These are phyloP conservation scores for Leistus spinibarbis DNA, from an alignment of 2,888 invertebrate genomes.

Conservation along the genomic window DNA sequence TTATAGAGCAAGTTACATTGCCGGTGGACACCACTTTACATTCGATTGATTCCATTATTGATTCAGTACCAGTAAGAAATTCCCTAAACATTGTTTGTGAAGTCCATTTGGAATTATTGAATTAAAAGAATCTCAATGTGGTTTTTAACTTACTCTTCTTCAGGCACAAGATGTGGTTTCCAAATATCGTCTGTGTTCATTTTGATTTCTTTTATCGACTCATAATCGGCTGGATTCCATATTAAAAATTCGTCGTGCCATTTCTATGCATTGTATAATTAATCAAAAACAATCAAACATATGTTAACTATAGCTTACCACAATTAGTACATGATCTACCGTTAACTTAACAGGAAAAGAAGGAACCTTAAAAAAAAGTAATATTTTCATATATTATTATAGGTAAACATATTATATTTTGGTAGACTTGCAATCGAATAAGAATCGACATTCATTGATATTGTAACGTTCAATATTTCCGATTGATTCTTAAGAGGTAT, in stretches of 20 bases:
- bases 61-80: not conserved
- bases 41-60: constrained; percentile 1
- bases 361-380: not conserved
- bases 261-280: constrained; percentile 9
- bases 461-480: not conserved
- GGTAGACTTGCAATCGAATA: not conserved
- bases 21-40: constrained; percentile 18
- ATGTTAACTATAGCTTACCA: constrained; percentile 12
- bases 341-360: not conserved
- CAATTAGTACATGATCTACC: not conserved
- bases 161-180: constrained; percentile 19
- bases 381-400: not conserved
- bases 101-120: no score
- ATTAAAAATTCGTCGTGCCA: constrained; percentile 21
- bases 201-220: constrained; percentile 9
- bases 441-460: constrained; percentile 1
- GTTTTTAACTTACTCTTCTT: constrained; percentile 28
- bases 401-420: constrained; percentile 5
- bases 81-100: constrained; percentile 5
- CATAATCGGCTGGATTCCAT: constrained; percentile 29
- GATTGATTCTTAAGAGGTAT: constrained; percentile 11
- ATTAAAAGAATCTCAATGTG: no score
- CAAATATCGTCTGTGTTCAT: constrained; percentile 24
- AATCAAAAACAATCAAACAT: not conserved
- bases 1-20: not conserved